Percentiles rank a stretch among this genome's conserved stretches.
Evolutionary conservation across 2,113 vertebrate species (phyloP).

Genomic region (Eira barbara): DNA sequence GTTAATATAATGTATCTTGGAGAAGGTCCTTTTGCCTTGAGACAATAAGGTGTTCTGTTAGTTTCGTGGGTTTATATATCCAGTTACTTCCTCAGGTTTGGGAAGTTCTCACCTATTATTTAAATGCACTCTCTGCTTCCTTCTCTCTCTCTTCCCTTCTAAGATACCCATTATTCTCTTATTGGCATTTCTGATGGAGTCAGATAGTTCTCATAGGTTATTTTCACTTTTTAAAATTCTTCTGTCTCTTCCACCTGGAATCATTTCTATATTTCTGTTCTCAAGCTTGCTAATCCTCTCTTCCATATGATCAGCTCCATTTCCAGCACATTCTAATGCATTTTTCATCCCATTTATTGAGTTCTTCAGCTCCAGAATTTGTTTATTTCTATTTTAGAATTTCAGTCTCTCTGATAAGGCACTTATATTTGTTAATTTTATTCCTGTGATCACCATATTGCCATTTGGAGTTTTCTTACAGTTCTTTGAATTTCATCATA

Average conservation of each 20-base stretch:
- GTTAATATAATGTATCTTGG: neutral
- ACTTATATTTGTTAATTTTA: neutral
- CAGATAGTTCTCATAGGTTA: neutral
- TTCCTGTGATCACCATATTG: neutral
- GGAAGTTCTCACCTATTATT: neutral
- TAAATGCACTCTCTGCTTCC: neutral
- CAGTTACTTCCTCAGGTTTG: neutral
- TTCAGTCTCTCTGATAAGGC: neutral
- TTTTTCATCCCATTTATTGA: neutral
- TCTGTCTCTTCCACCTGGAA: neutral
- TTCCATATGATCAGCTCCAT: neutral
- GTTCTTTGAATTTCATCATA: neutral
- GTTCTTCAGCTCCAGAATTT: neutral
- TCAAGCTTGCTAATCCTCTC: neutral
- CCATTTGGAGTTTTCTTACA: neutral
- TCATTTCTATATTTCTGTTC: neutral
- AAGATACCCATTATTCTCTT: neutral
- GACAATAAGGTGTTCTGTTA: neutral
- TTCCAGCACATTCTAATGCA: neutral
- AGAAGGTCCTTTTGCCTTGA: neutral
- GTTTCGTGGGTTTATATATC: neutral
- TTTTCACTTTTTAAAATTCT: neutral
- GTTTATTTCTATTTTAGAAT: neutral
- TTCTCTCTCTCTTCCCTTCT: neutral
- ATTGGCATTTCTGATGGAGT: neutral